Conservation (phyloP, 2,888 invertebrate genomes). For the Sabellastarte sp. region DNA sequence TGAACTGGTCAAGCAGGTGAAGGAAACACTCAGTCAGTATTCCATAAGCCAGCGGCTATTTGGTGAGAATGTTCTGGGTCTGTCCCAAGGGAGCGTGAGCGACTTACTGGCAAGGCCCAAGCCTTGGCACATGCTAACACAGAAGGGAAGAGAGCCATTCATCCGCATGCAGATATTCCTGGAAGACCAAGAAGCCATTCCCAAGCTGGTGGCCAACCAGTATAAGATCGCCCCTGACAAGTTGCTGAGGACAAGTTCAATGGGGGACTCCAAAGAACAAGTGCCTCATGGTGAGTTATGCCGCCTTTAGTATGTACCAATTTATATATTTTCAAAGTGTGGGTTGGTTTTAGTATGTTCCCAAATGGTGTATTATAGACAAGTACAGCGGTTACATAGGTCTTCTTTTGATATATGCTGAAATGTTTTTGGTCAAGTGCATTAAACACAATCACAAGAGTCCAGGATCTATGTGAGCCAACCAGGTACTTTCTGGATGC, state of each 20-base stretch:
- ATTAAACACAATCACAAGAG: too few relatives aligned
- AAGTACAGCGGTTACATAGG: too few relatives aligned
- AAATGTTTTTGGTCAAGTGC: too few relatives aligned
- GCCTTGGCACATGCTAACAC: slow-evolving; percentile 99
- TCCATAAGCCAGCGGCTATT: slow-evolving; percentile 91
- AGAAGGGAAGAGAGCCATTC: slow-evolving; percentile 83
- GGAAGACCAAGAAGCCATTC: slow-evolving; percentile 91
- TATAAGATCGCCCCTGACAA: slow-evolving; percentile 94
- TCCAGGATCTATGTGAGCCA: too few relatives aligned
- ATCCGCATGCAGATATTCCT: slow-evolving; percentile 80
- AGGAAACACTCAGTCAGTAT: slow-evolving; percentile 61
- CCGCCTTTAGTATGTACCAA: too few relatives aligned
- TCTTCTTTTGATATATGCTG: too few relatives aligned
- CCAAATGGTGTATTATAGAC: too few relatives aligned
- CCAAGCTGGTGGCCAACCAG: slow-evolving; percentile 91
- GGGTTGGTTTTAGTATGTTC: too few relatives aligned
- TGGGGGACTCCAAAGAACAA: not conserved
- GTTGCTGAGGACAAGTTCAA: slow-evolving; percentile 12
- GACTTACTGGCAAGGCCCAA: slow-evolving; percentile 96
- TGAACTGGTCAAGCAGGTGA: slow-evolving; percentile 87
- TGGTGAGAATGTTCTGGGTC: slow-evolving; percentile 88
- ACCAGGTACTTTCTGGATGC: too few relatives aligned
- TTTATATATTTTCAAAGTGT: too few relatives aligned
- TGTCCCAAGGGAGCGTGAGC: slow-evolving; percentile 82
- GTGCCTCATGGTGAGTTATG: too few relatives aligned